Conservation (phyloP, 2,113 vertebrate genomes). For the Colossoma macropomum region DNA sequence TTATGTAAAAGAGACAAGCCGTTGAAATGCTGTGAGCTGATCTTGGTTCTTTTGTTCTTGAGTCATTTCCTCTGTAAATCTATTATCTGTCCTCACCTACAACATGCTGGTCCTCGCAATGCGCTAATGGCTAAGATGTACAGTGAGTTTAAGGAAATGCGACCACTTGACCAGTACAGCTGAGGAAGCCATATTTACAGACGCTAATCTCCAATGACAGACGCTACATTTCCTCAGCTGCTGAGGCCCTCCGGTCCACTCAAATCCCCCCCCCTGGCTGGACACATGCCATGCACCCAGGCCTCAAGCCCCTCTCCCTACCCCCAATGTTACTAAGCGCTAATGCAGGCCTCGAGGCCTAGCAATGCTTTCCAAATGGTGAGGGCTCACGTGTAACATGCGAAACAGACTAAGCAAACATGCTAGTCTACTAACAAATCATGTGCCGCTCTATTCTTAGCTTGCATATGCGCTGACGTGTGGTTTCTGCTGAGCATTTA, state of each 20-base stretch:
- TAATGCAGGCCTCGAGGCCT: background rate
- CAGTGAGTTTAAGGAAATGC: slow-evolving; percentile 36
- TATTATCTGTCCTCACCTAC: slow-evolving; percentile 31
- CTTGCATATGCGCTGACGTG: too few species aligned
- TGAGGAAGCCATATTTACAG: slow-evolving; percentile 41
- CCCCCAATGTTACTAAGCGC: too few species aligned
- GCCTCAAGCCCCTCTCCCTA: background rate
- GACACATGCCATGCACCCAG: slow-evolving; percentile 14
- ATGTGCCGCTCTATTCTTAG: too few species aligned
- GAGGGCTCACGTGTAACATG: too few species aligned
- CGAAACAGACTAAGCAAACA: too few species aligned
- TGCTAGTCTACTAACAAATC: too few species aligned
- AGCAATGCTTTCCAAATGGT: background rate
- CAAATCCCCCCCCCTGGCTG: background rate
- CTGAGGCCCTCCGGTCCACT: background rate
- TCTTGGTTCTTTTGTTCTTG: background rate
- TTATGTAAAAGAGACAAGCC: slow-evolving; percentile 34
- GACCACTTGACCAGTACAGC: background rate
- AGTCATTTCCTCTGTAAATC: slow-evolving; percentile 42
- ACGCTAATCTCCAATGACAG: slow-evolving; percentile 31
- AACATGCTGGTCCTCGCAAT: slow-evolving; percentile 4
- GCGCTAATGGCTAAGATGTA: slow-evolving; percentile 13
- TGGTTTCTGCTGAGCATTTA: too few species aligned
- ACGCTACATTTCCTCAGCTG: slow-evolving; percentile 28
- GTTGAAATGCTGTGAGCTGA: slow-evolving; percentile 36